phyloP scores from a whole-genome alignment of 30 jellyfish, hydroid and myxozoan species.

The Aurelia coerulea region DNA sequence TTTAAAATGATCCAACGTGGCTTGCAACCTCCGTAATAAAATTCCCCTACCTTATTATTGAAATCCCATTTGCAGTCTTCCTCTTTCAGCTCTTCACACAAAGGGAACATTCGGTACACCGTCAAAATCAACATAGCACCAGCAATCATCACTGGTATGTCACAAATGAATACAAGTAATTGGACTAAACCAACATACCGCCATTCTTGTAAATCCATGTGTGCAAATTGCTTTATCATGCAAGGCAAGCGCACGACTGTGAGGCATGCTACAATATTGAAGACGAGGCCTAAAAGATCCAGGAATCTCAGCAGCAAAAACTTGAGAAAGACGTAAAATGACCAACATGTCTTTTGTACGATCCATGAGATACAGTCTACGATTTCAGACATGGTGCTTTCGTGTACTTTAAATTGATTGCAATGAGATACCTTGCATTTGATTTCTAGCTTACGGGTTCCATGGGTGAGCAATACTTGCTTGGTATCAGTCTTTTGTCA shows the following conservation, averaged over 20 bases:
- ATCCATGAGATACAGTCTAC: constrained; percentile 86
- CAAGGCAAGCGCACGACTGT: constrained; percentile 78
- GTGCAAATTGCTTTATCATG: constrained; percentile 69
- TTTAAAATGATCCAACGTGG: constrained; percentile 64
- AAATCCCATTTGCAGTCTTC: constrained; percentile 43
- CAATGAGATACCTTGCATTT: too few relatives aligned
- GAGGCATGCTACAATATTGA: constrained; percentile 81
- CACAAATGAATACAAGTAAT: constrained; percentile 66
- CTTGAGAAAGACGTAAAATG: constrained; percentile 65
- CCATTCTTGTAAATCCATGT: constrained; percentile 74
- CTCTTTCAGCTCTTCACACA: constrained; percentile 62
- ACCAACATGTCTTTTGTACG: constrained; percentile 80
- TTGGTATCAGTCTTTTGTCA: too few relatives aligned
- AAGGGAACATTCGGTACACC: constrained; percentile 69
- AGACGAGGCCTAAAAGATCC: constrained; percentile 84
- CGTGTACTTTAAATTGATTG: not conserved
- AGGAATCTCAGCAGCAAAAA: constrained; percentile 73
- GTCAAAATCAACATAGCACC: constrained; percentile 63
- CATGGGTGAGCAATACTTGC: too few relatives aligned
- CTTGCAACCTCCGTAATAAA: constrained; percentile 72
- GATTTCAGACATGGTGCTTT: constrained; percentile 81
- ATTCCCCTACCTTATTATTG: not conserved
- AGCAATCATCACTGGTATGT: constrained; percentile 76
- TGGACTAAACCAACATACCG: constrained; percentile 78
- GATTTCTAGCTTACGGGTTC: too few relatives aligned